phyloP scores from a whole-genome alignment of 2,888 invertebrate species.

The Chymomyza fuscimana region DNA sequence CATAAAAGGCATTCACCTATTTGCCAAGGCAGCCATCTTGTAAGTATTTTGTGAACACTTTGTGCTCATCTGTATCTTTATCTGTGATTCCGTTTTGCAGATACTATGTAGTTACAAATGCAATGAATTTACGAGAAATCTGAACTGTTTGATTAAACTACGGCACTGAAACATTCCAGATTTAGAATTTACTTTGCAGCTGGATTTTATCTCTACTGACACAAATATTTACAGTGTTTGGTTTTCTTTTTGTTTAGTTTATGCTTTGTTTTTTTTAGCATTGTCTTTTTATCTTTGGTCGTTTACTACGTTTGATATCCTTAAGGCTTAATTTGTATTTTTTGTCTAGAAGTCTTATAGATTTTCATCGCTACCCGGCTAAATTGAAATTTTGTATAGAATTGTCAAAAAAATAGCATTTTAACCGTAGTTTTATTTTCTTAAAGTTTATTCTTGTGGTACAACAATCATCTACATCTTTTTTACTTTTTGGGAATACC shows the following conservation, averaged over 20 bases:
- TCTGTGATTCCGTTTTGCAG: background rate
- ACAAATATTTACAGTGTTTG: background rate
- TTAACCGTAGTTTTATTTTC: too few species aligned
- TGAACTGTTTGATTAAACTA: background rate
- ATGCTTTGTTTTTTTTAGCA: too few species aligned
- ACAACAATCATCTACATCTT: too few species aligned
- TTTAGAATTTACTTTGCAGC: background rate
- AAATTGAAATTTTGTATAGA: too few species aligned
- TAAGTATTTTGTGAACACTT: background rate
- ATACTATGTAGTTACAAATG: background rate
- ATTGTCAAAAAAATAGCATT: too few species aligned
- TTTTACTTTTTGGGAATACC: too few species aligned
- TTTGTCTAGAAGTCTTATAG: too few species aligned
- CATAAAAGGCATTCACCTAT: background rate
- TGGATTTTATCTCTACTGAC: background rate
- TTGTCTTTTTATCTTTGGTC: background rate
- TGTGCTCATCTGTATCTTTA: background rate
- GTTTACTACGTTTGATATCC: background rate
- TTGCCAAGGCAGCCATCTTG: background rate
- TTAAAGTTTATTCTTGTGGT: too few species aligned
- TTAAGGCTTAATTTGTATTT: too few species aligned
- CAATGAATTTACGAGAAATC: background rate
- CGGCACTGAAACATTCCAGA: background rate
- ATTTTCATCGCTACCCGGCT: too few species aligned
- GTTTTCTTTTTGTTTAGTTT: background rate